Base-by-base conservation (phyloP, 1,140 invertebrate genomes). In the Drosophila pseudoobscura region DNA sequence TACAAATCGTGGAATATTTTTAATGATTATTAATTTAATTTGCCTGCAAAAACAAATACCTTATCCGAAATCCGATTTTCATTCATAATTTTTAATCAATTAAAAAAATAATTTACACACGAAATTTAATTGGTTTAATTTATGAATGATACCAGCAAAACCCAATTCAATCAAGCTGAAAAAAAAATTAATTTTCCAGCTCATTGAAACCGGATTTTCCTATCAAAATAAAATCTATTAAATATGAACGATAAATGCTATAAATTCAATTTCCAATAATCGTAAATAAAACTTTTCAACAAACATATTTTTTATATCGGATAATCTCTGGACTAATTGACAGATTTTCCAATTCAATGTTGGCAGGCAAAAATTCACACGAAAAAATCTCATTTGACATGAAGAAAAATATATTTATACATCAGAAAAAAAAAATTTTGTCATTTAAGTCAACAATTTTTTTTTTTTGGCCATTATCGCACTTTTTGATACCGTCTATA, bases 101-200 rank as follows among this genome's bases (percentile, higher is more conserved):
- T 39, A 39, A 13, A 39, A 39, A 5, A 4, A 13, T 39, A 13
- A 13, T 39, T 39, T 26, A 26, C 24, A 5, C 24, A 26, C 24
- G 17, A 26, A 39, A 5, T 39, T 39, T 39, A 13, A 13, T 39
- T 39, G 11, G 3, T 39, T 39, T 13, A 4, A 39, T 39, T 39
- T 13, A 39, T 39, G 35, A 39, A 39, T 39, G 35, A 39, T 9
- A 31, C 31, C 31, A 31, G 8, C 1, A 35, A 11, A 50, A 45
- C 20, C 26, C 57, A 13, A 50, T 57, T 44, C 63, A 64, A 69
- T 15, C 49, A 44, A 26, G 20, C 26, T 26, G 51, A 39, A 39
- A 69, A 69, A 69, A 69, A 69, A 69, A 65, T 69, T 35, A 24
- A 69, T 69, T 69, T 69, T 69, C 63, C 66, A 69, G 66, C 69